Evolutionary conservation across 2,888 invertebrate genomes (phyloP).

Genomic region (Diaprepes abbreviatus): DNA sequence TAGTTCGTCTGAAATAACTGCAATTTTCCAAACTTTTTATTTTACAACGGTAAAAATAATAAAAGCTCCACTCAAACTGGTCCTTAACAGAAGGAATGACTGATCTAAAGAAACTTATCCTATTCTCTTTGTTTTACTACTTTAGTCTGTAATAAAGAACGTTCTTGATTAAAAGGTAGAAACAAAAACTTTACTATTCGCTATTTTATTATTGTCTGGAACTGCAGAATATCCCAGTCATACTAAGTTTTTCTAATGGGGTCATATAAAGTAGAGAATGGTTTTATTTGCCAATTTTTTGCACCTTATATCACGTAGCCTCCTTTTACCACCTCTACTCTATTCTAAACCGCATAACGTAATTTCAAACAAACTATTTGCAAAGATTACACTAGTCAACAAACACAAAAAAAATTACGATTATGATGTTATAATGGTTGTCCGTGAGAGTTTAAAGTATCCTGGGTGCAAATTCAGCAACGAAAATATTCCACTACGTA

Average conservation of each 20-base stretch:
- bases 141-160: constrained; percentile 33
- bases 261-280: too few relatives aligned
- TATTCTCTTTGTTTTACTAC: constrained; percentile 41
- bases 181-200: constrained; percentile 31
- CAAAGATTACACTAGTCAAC: too few relatives aligned
- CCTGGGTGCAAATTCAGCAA: too few relatives aligned
- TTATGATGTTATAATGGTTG: too few relatives aligned
- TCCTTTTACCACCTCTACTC: too few relatives aligned
- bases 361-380: too few relatives aligned
- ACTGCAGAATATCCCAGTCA: background rate
- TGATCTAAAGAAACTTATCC: constrained; percentile 40
- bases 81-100: constrained; percentile 26
- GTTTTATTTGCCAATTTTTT: too few relatives aligned
- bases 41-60: constrained; percentile 30
- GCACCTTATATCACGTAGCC: too few relatives aligned
- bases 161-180: constrained; percentile 35
- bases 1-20: background rate
- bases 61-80: constrained; percentile 29
- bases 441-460: too few relatives aligned
- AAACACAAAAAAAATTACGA: too few relatives aligned
- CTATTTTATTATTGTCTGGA: constrained; percentile 14
- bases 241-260: background rate
- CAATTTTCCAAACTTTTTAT: constrained; percentile 14
- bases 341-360: too few relatives aligned
- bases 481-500: too few relatives aligned